Base-by-base conservation (phyloP, 2,113 vertebrate species). In the Phycodurus eques region DNA sequence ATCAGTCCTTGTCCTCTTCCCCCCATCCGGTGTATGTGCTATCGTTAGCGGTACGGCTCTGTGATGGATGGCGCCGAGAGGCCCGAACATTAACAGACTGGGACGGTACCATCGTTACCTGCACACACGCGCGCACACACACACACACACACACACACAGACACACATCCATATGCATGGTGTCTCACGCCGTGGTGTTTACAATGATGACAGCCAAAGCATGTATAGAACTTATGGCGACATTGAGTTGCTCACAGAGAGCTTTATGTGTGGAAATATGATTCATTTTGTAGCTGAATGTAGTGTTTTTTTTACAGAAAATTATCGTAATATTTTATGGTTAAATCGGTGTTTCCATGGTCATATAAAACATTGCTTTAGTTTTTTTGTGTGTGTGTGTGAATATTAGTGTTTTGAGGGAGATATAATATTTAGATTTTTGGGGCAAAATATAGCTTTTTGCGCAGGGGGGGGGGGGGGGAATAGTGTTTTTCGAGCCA, bases 51-150 rank as follows among this genome's bases (percentile, higher is more conserved):
- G 13, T 4, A 76, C 80, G 35, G 62, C 73, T 67, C 74, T 69
- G 75, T 89, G 88, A 91, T 87, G 82, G 87, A 91, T 87, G 87
- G 61, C 59, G 62, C 70, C n/a, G 72, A 80, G 78, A 75, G 69
- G 62, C 77, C 77, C 51, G 66, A 59, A 60, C 64, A 71, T 76
- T 76, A 75, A 62, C 39, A 57, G 72, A 75, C 74, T 77, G 73
- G 81, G 78, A 80, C 77, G 75, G 68, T 75, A 60, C 80, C 76
- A 78, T 84, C 77, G 88, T 86, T 88, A 87, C 76, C 72, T 75
- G 62, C 49, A 51, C 35, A 27, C 9, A 39, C 31, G 22, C 72
- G 63, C 9, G 8, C 51, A 9, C 5, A n/a, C 51, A 53, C 51
- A 9, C 51, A 20, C n/a, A n/a, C 72, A 67, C 9, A 20, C 51